A percentile compares a stretch with the other conserved stretches of the same genome.
phyloP scores from a whole-genome alignment of 2,888 invertebrate genomes.

The Drosophila atripex region DNA sequence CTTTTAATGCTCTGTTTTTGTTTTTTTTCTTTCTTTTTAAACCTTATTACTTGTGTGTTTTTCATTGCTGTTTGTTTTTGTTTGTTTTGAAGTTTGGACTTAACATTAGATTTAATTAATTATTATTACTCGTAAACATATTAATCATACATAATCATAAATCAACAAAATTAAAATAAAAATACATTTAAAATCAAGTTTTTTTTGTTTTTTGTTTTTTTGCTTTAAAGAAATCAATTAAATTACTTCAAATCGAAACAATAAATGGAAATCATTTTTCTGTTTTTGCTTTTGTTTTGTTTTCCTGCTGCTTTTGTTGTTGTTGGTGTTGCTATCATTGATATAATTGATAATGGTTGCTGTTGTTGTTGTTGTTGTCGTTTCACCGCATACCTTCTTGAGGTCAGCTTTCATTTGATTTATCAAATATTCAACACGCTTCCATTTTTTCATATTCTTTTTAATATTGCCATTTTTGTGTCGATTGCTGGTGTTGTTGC shows the following conservation, averaged over 20 bases:
- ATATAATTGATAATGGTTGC: slow-evolving; percentile 10
- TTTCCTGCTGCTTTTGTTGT: slow-evolving; percentile 25
- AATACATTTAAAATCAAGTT: slow-evolving; percentile 70
- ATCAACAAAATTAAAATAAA: slow-evolving; percentile 73
- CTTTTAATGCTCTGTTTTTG: slow-evolving; percentile 38
- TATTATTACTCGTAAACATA: slow-evolving; percentile 58
- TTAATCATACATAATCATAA: slow-evolving; percentile 72
- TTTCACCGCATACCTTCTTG: slow-evolving; percentile 30
- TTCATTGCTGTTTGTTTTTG: slow-evolving; percentile 32
- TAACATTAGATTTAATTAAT: slow-evolving; percentile 43
- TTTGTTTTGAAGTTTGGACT: slow-evolving; percentile 25
- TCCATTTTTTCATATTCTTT: slow-evolving; percentile 17
- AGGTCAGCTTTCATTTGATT: slow-evolving; percentile 32
- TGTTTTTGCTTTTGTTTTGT: slow-evolving; percentile 1
- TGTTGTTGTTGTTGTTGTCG: slow-evolving; percentile 37
- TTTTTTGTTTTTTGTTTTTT: slow-evolving; percentile 30
- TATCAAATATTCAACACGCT: slow-evolving; percentile 30
- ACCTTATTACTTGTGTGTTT: slow-evolving; percentile 32
- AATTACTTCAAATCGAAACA: slow-evolving; percentile 64
- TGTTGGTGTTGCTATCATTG: slow-evolving; percentile 11
- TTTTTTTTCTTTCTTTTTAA: slow-evolving; percentile 22
- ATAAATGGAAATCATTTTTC: slow-evolving; percentile 48
- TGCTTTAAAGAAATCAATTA: slow-evolving; percentile 50
- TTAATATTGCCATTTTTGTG: slow-evolving; percentile 33
- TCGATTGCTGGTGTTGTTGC: slow-evolving; percentile 25